Conservation (phyloP, 1,140 invertebrate genomes). For the Lutraria rhynchaena region DNA sequence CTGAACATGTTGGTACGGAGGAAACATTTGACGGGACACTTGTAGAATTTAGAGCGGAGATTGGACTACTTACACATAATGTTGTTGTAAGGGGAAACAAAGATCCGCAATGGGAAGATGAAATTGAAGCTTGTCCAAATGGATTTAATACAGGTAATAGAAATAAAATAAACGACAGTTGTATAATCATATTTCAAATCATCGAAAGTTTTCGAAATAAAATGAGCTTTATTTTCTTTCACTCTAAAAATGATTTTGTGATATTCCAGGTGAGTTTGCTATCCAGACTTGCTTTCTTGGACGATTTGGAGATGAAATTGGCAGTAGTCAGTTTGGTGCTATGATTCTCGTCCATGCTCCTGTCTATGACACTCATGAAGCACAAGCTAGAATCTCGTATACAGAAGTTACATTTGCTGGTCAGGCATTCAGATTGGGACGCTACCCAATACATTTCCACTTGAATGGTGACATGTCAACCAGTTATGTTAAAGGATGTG, state of each 20-base stretch:
- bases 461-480: slow-evolving; percentile 68
- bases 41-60: slow-evolving; percentile 70
- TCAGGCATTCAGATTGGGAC: slow-evolving; percentile 73
- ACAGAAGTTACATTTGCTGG: slow-evolving; percentile 70
- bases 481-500: slow-evolving; percentile 71
- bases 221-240: too few species aligned
- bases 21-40: slow-evolving; percentile 56
- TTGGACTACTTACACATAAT: slow-evolving; percentile 72
- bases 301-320: slow-evolving; percentile 72
- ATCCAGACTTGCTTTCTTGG: slow-evolving; percentile 73
- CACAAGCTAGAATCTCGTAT: slow-evolving; percentile 47
- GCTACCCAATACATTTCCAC: slow-evolving; percentile 77
- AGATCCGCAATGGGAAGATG: slow-evolving; percentile 62
- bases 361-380: slow-evolving; percentile 49
- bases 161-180: too few species aligned
- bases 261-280: slow-evolving; percentile 45
- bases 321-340: slow-evolving; percentile 72
- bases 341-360: slow-evolving; percentile 67
- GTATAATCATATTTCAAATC: too few species aligned
- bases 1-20: slow-evolving; percentile 54
- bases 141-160: slow-evolving; percentile 74
- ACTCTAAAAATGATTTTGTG: too few species aligned
- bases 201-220: too few species aligned
- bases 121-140: slow-evolving; percentile 66
- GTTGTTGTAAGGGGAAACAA: slow-evolving; percentile 66